phyloP scores from a whole-genome alignment of 2,113 vertebrate species.

The Chamaetylas fuelleborni region DNA sequence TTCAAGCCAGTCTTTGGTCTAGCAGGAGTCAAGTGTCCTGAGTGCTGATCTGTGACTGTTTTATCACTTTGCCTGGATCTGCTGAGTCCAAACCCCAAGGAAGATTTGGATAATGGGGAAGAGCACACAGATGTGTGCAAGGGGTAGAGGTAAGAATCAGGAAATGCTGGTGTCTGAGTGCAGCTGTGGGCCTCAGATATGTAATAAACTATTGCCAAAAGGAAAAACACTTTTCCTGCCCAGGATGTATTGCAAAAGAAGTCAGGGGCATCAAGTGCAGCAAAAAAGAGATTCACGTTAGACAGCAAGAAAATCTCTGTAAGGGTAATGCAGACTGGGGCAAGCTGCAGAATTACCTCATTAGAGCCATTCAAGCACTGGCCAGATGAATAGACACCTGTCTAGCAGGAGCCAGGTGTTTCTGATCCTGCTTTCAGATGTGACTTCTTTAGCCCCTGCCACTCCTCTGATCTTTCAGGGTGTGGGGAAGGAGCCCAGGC shows the following conservation, averaged over 20 bases:
- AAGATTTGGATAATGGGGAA: neutral
- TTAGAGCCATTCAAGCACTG: neutral
- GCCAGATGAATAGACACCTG: neutral
- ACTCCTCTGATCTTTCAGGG: neutral
- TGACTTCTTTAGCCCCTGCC: neutral
- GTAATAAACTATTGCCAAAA: neutral
- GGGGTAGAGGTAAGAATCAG: neutral
- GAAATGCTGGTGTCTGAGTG: neutral
- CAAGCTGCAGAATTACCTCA: neutral
- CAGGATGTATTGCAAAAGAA: neutral
- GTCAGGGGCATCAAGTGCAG: neutral
- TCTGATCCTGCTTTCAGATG: neutral
- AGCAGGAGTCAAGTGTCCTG: neutral
- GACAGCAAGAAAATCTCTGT: neutral
- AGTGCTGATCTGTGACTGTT: neutral
- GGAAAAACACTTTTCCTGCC: neutral
- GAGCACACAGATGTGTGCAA: rapidly evolving
- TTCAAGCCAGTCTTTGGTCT: neutral
- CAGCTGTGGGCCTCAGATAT: neutral
- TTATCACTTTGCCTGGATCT: neutral
- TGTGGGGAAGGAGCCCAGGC: neutral
- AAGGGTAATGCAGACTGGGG: neutral
- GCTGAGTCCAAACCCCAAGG: neutral
- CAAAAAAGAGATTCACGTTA: neutral
- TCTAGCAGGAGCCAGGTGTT: neutral